Conservation (phyloP, 2,797 vertebrate species). For the Leucoraja ocellata region DNA sequence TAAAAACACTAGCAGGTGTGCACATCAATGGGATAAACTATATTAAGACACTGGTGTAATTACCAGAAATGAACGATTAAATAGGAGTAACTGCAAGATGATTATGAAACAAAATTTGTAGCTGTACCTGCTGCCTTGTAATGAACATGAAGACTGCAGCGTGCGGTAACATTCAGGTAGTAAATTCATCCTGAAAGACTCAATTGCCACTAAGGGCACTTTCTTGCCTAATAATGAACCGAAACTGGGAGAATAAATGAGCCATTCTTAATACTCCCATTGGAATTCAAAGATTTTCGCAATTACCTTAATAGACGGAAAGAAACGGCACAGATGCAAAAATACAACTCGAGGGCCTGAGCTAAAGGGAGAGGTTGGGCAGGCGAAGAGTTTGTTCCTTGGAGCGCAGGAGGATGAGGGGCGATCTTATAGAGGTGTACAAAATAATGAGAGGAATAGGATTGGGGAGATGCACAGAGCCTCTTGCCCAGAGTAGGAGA, state of each 20-base stretch:
- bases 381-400: too few species aligned
- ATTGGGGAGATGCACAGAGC: too few species aligned
- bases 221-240: background rate
- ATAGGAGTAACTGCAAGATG: background rate
- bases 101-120: background rate
- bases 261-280: background rate
- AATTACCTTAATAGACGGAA: background rate
- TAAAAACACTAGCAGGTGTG: constrained; percentile 29
- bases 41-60: constrained; percentile 26
- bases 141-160: background rate
- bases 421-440: too few species aligned
- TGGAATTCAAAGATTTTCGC: constrained; percentile 1
- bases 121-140: background rate
- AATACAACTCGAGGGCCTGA: too few species aligned
- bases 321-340: background rate
- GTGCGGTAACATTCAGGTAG: background rate
- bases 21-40: constrained; percentile 30
- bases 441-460: too few species aligned
- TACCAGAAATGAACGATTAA: constrained; percentile 31
- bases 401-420: too few species aligned
- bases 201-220: background rate
- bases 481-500: too few species aligned
- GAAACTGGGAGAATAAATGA: background rate
- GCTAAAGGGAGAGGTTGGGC: too few species aligned
- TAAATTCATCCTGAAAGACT: background rate